Base-by-base conservation (phyloP, 2,797 vertebrate species). In the Rhinella marina region DNA sequence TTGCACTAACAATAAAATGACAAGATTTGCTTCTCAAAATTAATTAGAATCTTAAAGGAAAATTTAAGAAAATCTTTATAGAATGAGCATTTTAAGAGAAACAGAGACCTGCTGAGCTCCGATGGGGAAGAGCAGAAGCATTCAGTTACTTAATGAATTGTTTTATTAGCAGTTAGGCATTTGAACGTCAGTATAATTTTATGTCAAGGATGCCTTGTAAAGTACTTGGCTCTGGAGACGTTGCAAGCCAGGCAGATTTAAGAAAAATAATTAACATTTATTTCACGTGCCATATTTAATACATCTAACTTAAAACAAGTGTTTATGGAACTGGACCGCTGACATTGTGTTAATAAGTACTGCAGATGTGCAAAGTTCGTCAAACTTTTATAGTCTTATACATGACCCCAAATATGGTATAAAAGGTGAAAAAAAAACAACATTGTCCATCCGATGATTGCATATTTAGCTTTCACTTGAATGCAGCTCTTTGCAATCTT, bases 81-180 rank as follows among this genome's bases (percentile, higher is more conserved):
- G 29, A 59, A 57, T 59, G 62, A 80, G 50, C 32, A 52, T n/a
- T 48, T 32, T n/a, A 59, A 64, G 76, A 7, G 7, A 81, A 23
- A 77, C 25, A 81, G 13, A 10, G 48, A 29, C 27, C 25, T 72
- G 62, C 62, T 57, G 64, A 72, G 64, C 27, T 59, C 23, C n/a
- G 32, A 32, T 32, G 66, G 21, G 52, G 85, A 86, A 86, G 77
- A 81, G 62, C 52, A 72, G 27, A 23, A 86, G 77, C 64, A 48
- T 68, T 72, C 62, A 86, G n/a, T 73, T 77, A 79, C 79, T 72
- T 81, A 81, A 86, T 81, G 52, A 86, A 70, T 54, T 86, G 70
- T 81, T 86, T 86, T 80, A 86, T 50, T 86, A 80, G 61, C 72
- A 48, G 77, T 81, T 81, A 81, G 85, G 50, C 64, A 86, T 81